Percentiles rank a stretch among this genome's conserved stretches.
phyloP scores from a whole-genome alignment of 2,888 invertebrate species.

The Agriopis marginaria region DNA sequence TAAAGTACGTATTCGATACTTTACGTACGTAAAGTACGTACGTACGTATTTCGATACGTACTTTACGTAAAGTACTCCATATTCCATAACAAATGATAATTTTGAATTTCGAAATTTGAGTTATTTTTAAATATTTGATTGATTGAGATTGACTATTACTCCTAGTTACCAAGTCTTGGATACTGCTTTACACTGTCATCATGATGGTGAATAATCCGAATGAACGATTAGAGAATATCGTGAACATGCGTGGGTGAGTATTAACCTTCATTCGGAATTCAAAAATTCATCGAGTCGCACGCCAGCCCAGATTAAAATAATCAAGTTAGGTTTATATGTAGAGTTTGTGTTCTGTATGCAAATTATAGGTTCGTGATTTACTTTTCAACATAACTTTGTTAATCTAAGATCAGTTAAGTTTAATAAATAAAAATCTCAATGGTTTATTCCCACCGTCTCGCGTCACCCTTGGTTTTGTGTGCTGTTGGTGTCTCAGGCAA shows the following conservation, averaged over 20 bases:
- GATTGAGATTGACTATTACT: not conserved
- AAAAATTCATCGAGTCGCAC: conserved; percentile 52
- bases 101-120: too few relatives aligned
- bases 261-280: conserved; percentile 62
- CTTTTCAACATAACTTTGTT: not conserved
- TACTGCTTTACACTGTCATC: conserved; percentile 15
- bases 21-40: too few relatives aligned
- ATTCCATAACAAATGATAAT: too few relatives aligned
- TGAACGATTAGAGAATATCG: conserved; percentile 75
- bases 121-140: not conserved
- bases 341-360: conserved; percentile 30
- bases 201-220: conserved; percentile 66
- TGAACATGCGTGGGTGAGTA: conserved; percentile 73
- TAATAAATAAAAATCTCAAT: not conserved
- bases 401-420: not conserved
- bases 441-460: too few relatives aligned
- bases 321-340: conserved; percentile 16
- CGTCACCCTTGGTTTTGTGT: too few relatives aligned
- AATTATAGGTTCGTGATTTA: not conserved
- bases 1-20: too few relatives aligned
- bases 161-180: not conserved
- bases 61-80: too few relatives aligned
- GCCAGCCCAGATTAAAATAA: conserved; percentile 58
- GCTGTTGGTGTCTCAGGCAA: too few relatives aligned
- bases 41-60: too few relatives aligned